Evolutionary conservation across 2,797 vertebrate genomes (phyloP).

Genomic region (Heterohyrax brucei): DNA sequence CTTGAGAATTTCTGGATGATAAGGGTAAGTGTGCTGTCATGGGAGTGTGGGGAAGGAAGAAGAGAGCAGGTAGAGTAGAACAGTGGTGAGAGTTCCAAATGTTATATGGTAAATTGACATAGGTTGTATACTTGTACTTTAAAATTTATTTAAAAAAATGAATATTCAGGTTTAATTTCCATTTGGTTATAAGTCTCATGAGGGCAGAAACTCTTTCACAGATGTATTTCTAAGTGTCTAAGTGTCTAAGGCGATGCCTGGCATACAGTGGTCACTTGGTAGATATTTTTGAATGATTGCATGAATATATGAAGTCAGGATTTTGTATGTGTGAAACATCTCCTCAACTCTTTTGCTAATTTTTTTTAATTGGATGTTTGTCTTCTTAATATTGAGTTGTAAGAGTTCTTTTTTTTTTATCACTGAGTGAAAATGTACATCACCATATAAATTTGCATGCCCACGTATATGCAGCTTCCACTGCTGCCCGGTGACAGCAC

Average conservation of each 20-base stretch:
- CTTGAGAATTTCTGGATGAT: too few relatives aligned
- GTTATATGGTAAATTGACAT: too few relatives aligned
- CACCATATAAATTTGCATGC: too few relatives aligned
- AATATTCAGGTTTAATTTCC: neutral
- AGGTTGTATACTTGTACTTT: too few relatives aligned
- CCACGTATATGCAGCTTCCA: too few relatives aligned
- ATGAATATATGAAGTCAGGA: neutral
- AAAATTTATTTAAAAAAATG: neutral
- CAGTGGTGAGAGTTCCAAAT: too few relatives aligned
- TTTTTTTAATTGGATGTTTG: neutral
- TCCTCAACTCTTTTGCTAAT: neutral
- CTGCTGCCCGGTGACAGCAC: too few relatives aligned
- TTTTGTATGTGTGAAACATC: neutral
- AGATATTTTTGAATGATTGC: neutral
- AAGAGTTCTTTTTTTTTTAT: neutral
- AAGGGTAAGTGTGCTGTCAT: too few relatives aligned
- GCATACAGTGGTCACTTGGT: neutral
- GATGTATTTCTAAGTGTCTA: neutral
- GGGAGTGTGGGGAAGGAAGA: too few relatives aligned
- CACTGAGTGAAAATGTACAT: too few relatives aligned
- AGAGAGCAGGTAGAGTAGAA: too few relatives aligned
- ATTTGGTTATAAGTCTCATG: neutral
- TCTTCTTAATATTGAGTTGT: neutral
- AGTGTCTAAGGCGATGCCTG: neutral
- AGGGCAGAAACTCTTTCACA: neutral